Base-by-base conservation (phyloP, 2,888 invertebrate species). In the Cataglyphis altisquamis region DNA sequence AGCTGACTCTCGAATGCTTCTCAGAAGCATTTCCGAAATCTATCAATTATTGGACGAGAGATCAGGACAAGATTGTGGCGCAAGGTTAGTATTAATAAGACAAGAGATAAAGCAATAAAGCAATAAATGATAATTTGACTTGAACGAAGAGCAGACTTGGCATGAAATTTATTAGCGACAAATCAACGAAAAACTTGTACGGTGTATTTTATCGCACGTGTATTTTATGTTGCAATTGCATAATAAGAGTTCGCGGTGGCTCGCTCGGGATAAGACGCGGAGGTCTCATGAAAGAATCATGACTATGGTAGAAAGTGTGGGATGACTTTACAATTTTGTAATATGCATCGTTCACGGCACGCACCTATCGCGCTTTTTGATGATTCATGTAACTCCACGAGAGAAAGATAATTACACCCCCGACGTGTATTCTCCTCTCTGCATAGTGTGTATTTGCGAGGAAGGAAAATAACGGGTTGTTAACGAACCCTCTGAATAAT, bases 11-110 rank as follows among this genome's bases (percentile, higher is more conserved):
- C 74, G 96, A 96, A 87, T 96, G 96, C 86, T 94, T 95, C 86
- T 96, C 96, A 1, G 96, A 96, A 91, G 96, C 96, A 72, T 96
- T 95, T 92, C 96, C 96, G 9, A 95, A 95, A 92, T 96, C 96
- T 84, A 96, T 96, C 90, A 96, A 96, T 93, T 96, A 96, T 90
- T 96, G 96, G 96, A 95, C 95, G 55, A 95, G 95, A 88, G 95
- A 95, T 82, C 95, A 95, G 82, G 95, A 95, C 78, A 95, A 96
- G 90, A 95, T 96, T 87, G 95, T 96, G 78, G 95, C 95, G 73
- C 95, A 95, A 92, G 95, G 96, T 96, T 90, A 85, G 91, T 85
- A 25, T 64, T 18, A n/a, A 52, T 52, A 8, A 52, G n/a, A 45
- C 18, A 18, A 18, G 45, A 48, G 45, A 48, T 6, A 48, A 15